These are phyloP conservation scores for Pipistrellus kuhlii DNA, from an alignment of 2,797 vertebrate genomes.

Conservation along the genomic window DNA sequence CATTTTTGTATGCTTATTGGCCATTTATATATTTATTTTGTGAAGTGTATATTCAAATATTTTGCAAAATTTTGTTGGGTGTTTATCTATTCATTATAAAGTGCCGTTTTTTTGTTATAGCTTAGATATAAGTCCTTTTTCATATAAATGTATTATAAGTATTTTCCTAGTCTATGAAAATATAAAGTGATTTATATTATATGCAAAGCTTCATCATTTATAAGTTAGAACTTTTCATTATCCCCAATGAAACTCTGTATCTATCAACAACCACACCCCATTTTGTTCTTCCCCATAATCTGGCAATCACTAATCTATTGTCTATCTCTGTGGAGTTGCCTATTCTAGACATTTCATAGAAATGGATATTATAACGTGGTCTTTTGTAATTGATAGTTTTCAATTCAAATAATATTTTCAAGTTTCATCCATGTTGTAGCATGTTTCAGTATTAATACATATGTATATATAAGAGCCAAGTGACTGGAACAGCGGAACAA, in stretches of 20 bases:
- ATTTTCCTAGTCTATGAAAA: neutral
- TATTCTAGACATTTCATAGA: neutral
- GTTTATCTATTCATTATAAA: neutral
- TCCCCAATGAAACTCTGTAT: neutral
- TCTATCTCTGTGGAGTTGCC: neutral
- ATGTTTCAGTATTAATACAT: neutral
- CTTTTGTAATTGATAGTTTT: neutral
- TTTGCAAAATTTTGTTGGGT: neutral
- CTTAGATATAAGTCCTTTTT: neutral
- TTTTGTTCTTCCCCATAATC: neutral
- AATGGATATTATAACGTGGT: neutral
- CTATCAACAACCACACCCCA: neutral
- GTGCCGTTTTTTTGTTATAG: neutral
- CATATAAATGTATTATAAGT: neutral
- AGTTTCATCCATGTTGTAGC: neutral
- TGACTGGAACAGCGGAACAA: too few relatives aligned
- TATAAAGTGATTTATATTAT: neutral
- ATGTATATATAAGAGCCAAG: too few relatives aligned
- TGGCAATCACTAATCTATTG: neutral
- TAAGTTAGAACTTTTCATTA: neutral
- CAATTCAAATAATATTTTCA: neutral
- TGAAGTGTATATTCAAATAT: constrained; percentile 8
- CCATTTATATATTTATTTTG: neutral
- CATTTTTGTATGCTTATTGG: neutral
- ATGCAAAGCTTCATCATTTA: neutral